Evolutionary conservation across 2,797 vertebrate genomes (phyloP), one percentile per base, ranked within the genome.

Genomic region (Acridotheres tristis): DNA sequence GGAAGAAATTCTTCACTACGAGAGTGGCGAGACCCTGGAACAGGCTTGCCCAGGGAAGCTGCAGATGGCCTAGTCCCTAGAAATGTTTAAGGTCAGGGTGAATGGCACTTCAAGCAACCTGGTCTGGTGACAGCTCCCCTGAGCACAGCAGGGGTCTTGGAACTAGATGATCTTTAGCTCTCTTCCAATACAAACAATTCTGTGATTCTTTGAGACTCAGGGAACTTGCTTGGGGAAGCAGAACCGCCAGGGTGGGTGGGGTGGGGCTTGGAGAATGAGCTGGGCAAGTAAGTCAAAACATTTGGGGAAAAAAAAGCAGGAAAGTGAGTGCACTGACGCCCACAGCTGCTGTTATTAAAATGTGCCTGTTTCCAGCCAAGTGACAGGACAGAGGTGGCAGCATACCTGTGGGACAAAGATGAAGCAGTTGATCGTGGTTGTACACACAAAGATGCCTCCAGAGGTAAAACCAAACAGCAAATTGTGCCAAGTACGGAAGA

Each of bases 361-460:
- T 0, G 3, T 17, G 40, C 58, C 62, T 0, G 0, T 63, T 59
- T 67, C 48, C 61, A 79, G 67, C n/a, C 40, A 40, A 38, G 32
- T 25, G 47, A 53, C 3, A 3, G 72, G 15, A 69, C 51, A 79
- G 73, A 67, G 43, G 16, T 68, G 65, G 38, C 36, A 89, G 95
- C 97, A 59, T 93, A 99, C 99, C 98, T 99, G 99, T 65, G 99
- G 99, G 51, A 99, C 97, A 96, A 99, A 99, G 97, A 99, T 97
- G 96, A 99, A 98, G 97, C 99, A 99, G 98, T 99, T 99, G 92
- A 99, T 98, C 0, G 98, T 98, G 61, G 99, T 97, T 1, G 99
- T 99, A 93, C 99, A 99, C 94, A 99, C 91, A 50, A 99, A 99
- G 98, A 99, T 99, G 92, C 99, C 98, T 94, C 99, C 99, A 11